Conservation (phyloP, 2,113 vertebrate genomes). For the Lagenorhynchus albirostris region DNA sequence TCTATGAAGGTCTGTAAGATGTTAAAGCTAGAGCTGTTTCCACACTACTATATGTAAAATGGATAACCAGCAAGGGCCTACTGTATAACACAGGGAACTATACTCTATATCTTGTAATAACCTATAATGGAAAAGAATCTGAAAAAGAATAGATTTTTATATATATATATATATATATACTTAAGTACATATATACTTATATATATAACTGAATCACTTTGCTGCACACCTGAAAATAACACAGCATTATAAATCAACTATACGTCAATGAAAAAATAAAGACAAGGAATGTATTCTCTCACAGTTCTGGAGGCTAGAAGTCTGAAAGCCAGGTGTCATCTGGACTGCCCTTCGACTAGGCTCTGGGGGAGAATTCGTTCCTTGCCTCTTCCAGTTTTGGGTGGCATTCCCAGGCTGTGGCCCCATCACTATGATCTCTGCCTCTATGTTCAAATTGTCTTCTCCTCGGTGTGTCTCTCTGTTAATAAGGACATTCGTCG, state of each 20-base stretch:
- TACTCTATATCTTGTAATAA: neutral
- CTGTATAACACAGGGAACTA: neutral
- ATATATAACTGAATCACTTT: neutral
- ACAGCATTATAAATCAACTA: neutral
- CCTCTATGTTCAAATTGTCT: neutral
- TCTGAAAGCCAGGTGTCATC: neutral
- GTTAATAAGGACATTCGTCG: neutral
- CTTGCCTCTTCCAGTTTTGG: neutral
- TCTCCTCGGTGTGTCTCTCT: neutral
- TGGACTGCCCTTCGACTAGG: neutral
- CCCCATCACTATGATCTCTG: neutral
- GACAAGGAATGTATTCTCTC: neutral
- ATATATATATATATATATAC: neutral
- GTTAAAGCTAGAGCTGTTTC: neutral
- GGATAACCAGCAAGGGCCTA: neutral
- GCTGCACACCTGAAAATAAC: neutral
- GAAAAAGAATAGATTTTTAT: neutral
- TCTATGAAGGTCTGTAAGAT: neutral
- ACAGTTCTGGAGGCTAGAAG: neutral
- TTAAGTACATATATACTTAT: neutral
- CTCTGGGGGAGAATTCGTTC: accelerated
- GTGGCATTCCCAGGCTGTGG: no score
- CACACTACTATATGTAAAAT: neutral
- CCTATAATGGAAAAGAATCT: neutral
- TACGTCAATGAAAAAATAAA: neutral